Conservation (phyloP, 2,113 vertebrate species). For the Cyanoderma ruficeps region DNA sequence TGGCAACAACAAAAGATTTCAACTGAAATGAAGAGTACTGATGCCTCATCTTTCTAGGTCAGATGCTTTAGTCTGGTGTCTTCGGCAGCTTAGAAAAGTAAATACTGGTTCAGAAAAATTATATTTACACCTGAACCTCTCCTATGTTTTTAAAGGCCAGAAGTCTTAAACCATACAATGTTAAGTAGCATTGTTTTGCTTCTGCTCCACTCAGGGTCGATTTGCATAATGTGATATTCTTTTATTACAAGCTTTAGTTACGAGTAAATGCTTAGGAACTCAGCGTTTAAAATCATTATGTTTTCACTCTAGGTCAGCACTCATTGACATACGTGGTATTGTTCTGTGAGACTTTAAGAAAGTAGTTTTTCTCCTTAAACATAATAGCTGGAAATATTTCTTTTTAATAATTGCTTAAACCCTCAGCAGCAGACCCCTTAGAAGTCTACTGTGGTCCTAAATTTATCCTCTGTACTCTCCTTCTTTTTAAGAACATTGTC, state of each 20-base stretch:
- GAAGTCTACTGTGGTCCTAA: background rate
- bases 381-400: background rate
- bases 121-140: background rate
- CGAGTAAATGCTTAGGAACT: background rate
- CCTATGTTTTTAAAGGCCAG: background rate
- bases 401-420: background rate
- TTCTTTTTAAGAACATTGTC: background rate
- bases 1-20: background rate
- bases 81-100: background rate
- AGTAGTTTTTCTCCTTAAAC: background rate
- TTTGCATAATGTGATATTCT: background rate
- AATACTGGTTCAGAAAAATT: background rate
- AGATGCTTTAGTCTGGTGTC: background rate
- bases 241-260: background rate
- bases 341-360: background rate
- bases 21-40: background rate
- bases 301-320: background rate
- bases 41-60: background rate
- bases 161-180: background rate
- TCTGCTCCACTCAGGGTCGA: background rate
- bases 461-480: background rate
- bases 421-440: background rate
- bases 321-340: background rate
- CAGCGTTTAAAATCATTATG: background rate
- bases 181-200: background rate